These are phyloP conservation scores for Listrodromus nycthemerus DNA, from an alignment of 2,888 invertebrate genomes.

Conservation along the genomic window DNA sequence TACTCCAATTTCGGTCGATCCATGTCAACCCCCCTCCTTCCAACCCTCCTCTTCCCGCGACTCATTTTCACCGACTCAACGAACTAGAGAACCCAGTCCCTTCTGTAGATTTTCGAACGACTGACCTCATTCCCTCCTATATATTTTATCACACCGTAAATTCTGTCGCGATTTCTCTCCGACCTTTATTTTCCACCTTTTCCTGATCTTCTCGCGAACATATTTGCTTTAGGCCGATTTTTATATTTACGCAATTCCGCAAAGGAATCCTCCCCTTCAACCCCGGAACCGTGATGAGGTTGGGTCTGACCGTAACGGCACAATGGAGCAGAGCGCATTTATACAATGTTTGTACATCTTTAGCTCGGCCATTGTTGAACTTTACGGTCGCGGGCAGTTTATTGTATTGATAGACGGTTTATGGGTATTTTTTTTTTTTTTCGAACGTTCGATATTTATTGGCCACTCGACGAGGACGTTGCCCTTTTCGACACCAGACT, in stretches of 20 bases:
- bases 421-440: conserved; percentile 23
- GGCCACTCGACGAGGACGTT: conserved; percentile 47
- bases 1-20: conserved; percentile 67
- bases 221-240: conserved; percentile 52
- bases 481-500: conserved; percentile 41
- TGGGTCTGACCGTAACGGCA: conserved; percentile 40
- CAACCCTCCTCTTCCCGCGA: conserved; percentile 31
- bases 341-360: conserved; percentile 66
- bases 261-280: conserved; percentile 54
- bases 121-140: conserved; percentile 76
- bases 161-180: conserved; percentile 48
- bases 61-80: conserved; percentile 44
- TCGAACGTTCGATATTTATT: conserved; percentile 52
- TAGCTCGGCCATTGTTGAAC: conserved; percentile 43
- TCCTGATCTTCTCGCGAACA: neutral
- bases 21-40: conserved; percentile 26
- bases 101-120: conserved; percentile 74
- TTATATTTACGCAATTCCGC: conserved; percentile 75
- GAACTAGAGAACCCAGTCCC: conserved; percentile 52
- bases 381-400: conserved; percentile 22
- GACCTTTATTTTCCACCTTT: conserved; percentile 23
- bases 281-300: neutral
- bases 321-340: conserved; percentile 60
- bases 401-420: conserved; percentile 31
- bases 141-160: conserved; percentile 59